Evolutionary conservation across 1,140 invertebrate species (phyloP).

Genomic region (Phortica variegata): DNA sequence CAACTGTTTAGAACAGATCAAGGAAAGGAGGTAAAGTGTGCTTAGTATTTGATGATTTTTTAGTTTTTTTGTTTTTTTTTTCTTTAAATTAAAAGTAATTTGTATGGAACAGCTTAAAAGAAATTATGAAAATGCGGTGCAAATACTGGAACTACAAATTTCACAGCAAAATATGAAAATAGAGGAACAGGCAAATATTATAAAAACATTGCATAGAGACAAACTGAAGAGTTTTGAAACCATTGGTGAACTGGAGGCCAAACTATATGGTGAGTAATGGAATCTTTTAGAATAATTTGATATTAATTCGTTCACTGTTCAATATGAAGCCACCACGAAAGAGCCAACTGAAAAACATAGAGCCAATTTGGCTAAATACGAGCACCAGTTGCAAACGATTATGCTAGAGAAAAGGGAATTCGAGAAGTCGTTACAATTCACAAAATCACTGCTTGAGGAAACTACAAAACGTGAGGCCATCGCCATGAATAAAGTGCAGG

Average conservation of each 20-base stretch:
- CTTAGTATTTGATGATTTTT: too few relatives aligned
- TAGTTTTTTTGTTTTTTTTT: too few relatives aligned
- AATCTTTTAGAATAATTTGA: too few relatives aligned
- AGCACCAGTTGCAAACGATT: too few relatives aligned
- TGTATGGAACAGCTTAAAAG: too few relatives aligned
- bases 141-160: constrained; percentile 6
- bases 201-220: constrained; percentile 32
- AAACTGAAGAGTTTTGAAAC: constrained; percentile 20
- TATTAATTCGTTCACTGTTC: too few relatives aligned
- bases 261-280: constrained; percentile 2
- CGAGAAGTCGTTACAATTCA: constrained; percentile 21
- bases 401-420: constrained; percentile 29
- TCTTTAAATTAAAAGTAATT: too few relatives aligned
- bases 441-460: constrained; percentile 14
- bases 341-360: constrained; percentile 8
- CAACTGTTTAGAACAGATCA: constrained; percentile 18
- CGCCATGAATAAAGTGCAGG: constrained; percentile 50
- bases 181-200: constrained; percentile 27
- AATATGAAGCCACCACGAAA: too few relatives aligned
- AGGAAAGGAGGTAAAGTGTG: too few relatives aligned
- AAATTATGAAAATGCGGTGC: too few relatives aligned
- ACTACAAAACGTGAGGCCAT: constrained; percentile 19
- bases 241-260: constrained; percentile 19
- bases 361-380: constrained; percentile 13
- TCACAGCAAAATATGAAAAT: constrained; percentile 28